These are phyloP conservation scores for Dasyprocta punctata DNA, from an alignment of 2,113 vertebrate genomes.

Conservation along the genomic window DNA sequence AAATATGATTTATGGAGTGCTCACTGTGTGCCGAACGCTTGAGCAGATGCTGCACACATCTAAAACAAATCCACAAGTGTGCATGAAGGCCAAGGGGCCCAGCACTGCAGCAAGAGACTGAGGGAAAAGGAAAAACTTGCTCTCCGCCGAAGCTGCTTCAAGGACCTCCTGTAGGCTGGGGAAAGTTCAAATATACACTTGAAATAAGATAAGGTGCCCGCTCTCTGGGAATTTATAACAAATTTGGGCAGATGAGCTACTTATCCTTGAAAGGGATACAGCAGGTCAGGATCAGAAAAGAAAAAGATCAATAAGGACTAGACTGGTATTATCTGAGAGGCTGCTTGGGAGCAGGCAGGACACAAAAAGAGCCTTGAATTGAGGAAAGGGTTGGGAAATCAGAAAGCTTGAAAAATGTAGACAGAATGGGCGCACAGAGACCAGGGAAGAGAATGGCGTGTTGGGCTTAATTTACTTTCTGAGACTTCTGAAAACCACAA, in stretches of 20 bases:
- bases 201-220: neutral
- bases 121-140: neutral
- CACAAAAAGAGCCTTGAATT: neutral
- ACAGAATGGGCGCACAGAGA: neutral
- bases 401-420: neutral
- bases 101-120: neutral
- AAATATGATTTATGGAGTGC: slow-evolving; percentile 58
- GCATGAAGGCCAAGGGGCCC: neutral
- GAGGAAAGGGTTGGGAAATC: neutral
- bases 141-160: neutral
- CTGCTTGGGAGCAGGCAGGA: neutral
- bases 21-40: slow-evolving; percentile 42
- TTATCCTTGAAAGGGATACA: neutral
- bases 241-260: neutral
- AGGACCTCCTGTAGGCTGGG: neutral
- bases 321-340: neutral
- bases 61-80: slow-evolving; percentile 61
- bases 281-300: slow-evolving; percentile 19
- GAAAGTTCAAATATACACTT: neutral
- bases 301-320: neutral
- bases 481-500: slow-evolving; percentile 38
- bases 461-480: neutral
- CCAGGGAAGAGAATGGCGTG: neutral
- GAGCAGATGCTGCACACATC: slow-evolving; percentile 22
- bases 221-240: neutral